Conservation (phyloP, 2,888 invertebrate species). For the Dendrolimus pini region DNA sequence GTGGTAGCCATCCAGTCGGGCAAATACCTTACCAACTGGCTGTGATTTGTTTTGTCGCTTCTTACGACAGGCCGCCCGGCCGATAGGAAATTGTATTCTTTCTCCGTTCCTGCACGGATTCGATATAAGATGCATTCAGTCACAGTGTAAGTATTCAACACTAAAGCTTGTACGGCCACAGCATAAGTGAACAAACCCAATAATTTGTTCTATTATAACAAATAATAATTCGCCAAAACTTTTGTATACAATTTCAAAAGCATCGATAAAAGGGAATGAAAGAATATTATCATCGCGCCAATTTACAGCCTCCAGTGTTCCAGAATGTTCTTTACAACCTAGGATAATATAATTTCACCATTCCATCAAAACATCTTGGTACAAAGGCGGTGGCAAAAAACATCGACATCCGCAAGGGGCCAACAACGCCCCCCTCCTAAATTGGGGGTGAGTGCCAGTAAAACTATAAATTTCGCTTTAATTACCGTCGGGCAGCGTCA, state of each 20-base stretch:
- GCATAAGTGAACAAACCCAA: background rate
- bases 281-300: background rate
- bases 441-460: constrained; percentile 25
- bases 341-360: background rate
- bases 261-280: background rate
- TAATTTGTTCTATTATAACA: background rate
- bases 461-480: constrained; percentile 78
- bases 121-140: too few species aligned
- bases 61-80: too few species aligned
- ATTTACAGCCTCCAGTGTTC: background rate
- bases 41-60: too few species aligned
- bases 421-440: constrained; percentile 6
- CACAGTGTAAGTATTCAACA: too few species aligned
- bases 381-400: constrained; percentile 3
- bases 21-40: too few species aligned
- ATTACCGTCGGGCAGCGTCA: constrained; percentile 80
- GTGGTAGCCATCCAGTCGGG: too few species aligned
- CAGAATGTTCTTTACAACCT: background rate
- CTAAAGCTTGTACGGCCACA: too few species aligned
- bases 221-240: background rate
- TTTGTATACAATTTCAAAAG: background rate
- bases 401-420: constrained; percentile 7
- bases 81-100: too few species aligned
- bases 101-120: too few species aligned
- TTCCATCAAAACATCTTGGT: background rate